Evolutionary conservation across 2,888 invertebrate genomes (phyloP).

Genomic region (Amphipyra tragopoginis): DNA sequence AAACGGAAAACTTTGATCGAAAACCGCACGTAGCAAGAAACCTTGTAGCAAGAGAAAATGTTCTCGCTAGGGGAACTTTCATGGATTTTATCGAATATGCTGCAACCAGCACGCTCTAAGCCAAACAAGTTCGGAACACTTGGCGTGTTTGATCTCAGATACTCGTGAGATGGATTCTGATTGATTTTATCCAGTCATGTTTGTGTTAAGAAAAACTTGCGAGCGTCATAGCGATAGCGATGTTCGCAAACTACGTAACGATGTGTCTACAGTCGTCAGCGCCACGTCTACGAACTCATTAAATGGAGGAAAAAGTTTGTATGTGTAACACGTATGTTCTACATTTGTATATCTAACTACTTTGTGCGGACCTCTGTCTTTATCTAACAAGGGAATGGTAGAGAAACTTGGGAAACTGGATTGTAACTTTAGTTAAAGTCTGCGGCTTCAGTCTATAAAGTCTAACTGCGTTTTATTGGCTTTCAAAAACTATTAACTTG

Average conservation of each 20-base stretch:
- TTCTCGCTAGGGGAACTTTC: conserved; percentile 72
- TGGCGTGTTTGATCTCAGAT: conserved; percentile 76
- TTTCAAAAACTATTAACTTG: conserved; percentile 17
- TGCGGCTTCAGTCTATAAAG: conserved; percentile 31
- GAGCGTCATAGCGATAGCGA: conserved; percentile 42
- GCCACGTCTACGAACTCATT: conserved; percentile 43
- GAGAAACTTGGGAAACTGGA: conserved; percentile 48
- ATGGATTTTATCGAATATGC: conserved; percentile 83
- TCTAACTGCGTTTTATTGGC: conserved; percentile 33
- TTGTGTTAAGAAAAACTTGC: conserved; percentile 71
- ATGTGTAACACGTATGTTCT: conserved; percentile 39
- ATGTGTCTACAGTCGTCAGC: conserved; percentile 52
- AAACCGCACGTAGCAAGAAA: conserved; percentile 83
- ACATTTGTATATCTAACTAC: conserved; percentile 48
- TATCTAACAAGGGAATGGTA: conserved; percentile 53
- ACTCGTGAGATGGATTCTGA: conserved; percentile 80
- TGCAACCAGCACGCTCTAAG: conserved; percentile 72
- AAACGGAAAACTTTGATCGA: conserved; percentile 86
- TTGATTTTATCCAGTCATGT: conserved; percentile 80
- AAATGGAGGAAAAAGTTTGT: conserved; percentile 33
- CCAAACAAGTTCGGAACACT: conserved; percentile 80
- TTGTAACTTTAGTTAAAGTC: conserved; percentile 44
- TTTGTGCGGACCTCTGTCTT: conserved; percentile 49
- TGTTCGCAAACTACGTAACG: conserved; percentile 48
- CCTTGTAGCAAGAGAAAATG: conserved; percentile 76